phyloP scores from a whole-genome alignment of 2,797 vertebrate genomes.

The Channallabes apus region DNA sequence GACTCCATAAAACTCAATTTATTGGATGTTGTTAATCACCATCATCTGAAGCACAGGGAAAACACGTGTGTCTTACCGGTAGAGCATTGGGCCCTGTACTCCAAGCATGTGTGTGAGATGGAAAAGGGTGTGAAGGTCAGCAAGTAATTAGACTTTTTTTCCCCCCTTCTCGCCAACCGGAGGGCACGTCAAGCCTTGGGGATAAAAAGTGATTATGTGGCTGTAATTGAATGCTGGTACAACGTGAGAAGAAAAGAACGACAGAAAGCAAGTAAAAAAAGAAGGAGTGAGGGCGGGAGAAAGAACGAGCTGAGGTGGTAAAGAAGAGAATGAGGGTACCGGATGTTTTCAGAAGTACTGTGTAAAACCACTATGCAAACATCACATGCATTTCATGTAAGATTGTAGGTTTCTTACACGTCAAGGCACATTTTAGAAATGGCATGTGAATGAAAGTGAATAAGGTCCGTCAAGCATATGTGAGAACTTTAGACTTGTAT shows the following conservation, averaged over 20 bases:
- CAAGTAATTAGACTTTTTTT: conserved; percentile 75
- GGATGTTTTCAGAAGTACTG: neutral
- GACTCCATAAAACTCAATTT: conserved; percentile 16
- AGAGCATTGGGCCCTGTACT: neutral
- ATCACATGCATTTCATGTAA: neutral
- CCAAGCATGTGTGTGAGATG: conserved; percentile 10
- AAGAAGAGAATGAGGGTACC: neutral
- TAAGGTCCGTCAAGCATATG: neutral
- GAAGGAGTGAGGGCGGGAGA: neutral
- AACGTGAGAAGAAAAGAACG: conserved; percentile 59
- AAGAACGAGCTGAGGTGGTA: neutral
- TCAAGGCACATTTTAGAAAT: neutral
- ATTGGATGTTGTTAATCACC: conserved; percentile 22
- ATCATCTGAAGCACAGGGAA: conserved; percentile 14
- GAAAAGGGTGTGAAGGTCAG: conserved; percentile 52
- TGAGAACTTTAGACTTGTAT: neutral
- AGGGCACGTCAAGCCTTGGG: conserved; percentile 71
- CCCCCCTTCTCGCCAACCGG: conserved; percentile 60
- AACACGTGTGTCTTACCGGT: neutral
- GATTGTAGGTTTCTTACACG: neutral
- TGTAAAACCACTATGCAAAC: neutral
- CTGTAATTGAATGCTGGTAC: conserved; percentile 71
- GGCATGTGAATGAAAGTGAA: neutral
- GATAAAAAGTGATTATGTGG: conserved; percentile 75
- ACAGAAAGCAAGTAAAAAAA: conserved; percentile 36